Conservation (phyloP, 2,797 vertebrate genomes). For the Orestias chungarensis region DNA sequence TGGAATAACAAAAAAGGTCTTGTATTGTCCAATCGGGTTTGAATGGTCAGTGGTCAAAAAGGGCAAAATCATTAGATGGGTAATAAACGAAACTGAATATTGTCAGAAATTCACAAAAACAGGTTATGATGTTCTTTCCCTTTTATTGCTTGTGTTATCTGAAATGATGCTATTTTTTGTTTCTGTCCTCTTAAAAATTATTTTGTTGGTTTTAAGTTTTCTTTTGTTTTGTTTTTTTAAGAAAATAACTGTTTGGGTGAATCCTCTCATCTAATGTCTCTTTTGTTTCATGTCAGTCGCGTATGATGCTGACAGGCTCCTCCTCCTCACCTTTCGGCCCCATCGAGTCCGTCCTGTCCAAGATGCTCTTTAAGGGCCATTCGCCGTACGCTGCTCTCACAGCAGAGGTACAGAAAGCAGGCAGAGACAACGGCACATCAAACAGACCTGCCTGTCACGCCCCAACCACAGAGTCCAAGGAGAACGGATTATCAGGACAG, state of each 20-base stretch:
- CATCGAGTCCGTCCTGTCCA: slow-evolving; percentile 82
- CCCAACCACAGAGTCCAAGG: slow-evolving; percentile 35
- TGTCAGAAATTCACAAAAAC: not conserved
- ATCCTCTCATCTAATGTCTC: not conserved
- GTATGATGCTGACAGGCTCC: slow-evolving; percentile 86
- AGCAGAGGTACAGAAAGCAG: slow-evolving; percentile 23
- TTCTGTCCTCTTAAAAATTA: not conserved
- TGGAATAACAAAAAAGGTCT: not conserved
- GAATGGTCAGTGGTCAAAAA: not conserved
- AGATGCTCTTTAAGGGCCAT: slow-evolving; percentile 82
- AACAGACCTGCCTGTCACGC: not conserved
- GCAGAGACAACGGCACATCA: slow-evolving; percentile 9
- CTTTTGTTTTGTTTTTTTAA: not conserved
- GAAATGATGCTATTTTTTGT: not conserved
- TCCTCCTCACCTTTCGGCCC: slow-evolving; percentile 79
- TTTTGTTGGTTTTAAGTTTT: not conserved
- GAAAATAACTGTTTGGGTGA: not conserved
- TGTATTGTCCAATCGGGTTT: not conserved
- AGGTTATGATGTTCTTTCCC: not conserved
- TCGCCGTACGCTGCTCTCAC: slow-evolving; percentile 69
- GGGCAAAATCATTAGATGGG: not conserved
- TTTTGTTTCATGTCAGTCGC: slow-evolving; percentile 67
- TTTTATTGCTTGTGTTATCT: not conserved
- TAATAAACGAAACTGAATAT: not conserved
- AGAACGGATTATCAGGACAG: slow-evolving; percentile 21